Conservation (phyloP, 2,113 vertebrate species). For the Irena cyanogastra region DNA sequence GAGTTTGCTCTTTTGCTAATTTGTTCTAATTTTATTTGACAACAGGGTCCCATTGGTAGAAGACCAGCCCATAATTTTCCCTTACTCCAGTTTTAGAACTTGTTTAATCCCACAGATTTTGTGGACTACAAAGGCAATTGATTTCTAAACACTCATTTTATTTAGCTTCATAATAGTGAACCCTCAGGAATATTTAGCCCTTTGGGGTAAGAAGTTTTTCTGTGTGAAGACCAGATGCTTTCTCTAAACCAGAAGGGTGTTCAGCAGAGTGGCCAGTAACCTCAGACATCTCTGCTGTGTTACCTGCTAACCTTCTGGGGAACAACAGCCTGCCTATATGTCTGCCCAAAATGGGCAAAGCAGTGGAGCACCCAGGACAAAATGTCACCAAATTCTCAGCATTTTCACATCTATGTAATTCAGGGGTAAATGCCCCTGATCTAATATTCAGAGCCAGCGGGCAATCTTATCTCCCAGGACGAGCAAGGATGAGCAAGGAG, state of each 20-base stretch:
- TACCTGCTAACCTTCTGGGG: neutral
- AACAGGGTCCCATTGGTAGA: neutral
- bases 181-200: neutral
- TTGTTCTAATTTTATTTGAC: neutral
- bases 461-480: neutral
- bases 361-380: neutral
- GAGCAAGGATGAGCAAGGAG: neutral
- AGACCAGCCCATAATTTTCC: neutral
- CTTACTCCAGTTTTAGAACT: neutral
- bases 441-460: neutral
- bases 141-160: neutral
- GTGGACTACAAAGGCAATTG: neutral
- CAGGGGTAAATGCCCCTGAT: neutral
- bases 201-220: neutral
- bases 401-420: neutral
- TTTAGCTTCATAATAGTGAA: neutral
- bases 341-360: neutral
- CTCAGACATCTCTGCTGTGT: neutral
- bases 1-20: neutral
- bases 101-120: neutral
- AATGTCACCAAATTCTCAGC: neutral
- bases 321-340: neutral
- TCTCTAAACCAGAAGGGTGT: neutral
- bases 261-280: neutral
- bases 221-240: neutral